Evolutionary conservation across 2,888 invertebrate species (phyloP).

Genomic region (Blastobasis adustella): DNA sequence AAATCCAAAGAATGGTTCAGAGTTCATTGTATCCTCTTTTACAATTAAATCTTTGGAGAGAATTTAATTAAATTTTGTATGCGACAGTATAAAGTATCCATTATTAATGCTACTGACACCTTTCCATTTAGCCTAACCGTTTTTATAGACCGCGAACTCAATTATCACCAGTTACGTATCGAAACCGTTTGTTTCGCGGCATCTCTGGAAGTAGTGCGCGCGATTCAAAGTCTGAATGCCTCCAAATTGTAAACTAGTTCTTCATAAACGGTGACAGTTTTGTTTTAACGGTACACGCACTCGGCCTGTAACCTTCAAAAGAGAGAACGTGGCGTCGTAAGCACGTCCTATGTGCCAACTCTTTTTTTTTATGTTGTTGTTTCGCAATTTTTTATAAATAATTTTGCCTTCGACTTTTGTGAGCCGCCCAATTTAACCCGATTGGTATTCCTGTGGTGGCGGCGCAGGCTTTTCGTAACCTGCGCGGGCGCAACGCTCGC

Average conservation of each 20-base stretch:
- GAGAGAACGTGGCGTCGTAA: conserved; percentile 64
- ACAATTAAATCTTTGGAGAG: no score
- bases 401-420: conserved; percentile 72
- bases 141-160: no score
- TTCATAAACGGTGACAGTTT: conserved; percentile 49
- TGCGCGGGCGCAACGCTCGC: conserved; percentile 33
- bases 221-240: no score
- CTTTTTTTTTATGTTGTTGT: conserved; percentile 53
- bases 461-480: conserved; percentile 63
- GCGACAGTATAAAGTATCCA: no score
- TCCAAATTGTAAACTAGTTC: conserved; percentile 34
- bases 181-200: background rate
- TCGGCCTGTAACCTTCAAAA: conserved; percentile 57
- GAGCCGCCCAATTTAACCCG: conserved; percentile 62
- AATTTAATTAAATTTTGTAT: no score
- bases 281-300: conserved; percentile 60
- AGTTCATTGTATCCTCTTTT: no score
- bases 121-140: background rate
- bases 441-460: conserved; percentile 67
- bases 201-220: no score
- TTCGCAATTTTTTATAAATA: conserved; percentile 69
- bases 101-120: no score
- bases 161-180: conserved; percentile 4
- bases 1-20: no score
- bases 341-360: conserved; percentile 72